Evolutionary conservation across 2,797 vertebrate species (phyloP).

Genomic region (Gymnodraco acuticeps): DNA sequence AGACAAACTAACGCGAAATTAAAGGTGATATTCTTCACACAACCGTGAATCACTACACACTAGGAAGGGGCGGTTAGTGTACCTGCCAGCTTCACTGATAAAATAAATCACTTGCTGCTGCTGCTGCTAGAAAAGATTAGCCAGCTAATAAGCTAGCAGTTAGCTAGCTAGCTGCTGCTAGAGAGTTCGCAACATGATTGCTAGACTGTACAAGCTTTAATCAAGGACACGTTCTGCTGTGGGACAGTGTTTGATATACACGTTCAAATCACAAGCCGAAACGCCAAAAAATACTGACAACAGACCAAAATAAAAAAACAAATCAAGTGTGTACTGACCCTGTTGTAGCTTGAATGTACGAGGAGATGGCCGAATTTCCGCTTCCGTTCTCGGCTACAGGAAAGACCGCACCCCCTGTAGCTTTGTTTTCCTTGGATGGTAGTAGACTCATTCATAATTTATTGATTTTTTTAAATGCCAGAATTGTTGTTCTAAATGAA

Average conservation of each 20-base stretch:
- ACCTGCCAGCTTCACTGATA: conserved; percentile 47
- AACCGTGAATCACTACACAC: conserved; percentile 26
- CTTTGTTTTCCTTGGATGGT: conserved; percentile 66
- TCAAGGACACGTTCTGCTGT: conserved; percentile 48
- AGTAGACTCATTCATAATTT: conserved; percentile 59
- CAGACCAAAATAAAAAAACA: conserved; percentile 51
- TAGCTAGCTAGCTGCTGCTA: conserved; percentile 70
- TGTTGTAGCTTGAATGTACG: conserved; percentile 81
- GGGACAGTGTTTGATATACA: conserved; percentile 20
- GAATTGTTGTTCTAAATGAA: conserved; percentile 2
- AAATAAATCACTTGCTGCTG: conserved; percentile 67
- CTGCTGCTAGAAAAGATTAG: conserved; percentile 53
- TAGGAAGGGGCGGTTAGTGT: conserved; percentile 26
- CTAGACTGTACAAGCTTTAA: conserved; percentile 26
- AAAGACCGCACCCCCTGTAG: conserved; percentile 83
- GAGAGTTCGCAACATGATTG: conserved; percentile 62
- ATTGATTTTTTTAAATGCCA: background rate
- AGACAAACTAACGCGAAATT: conserved; percentile 16
- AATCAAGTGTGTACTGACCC: conserved; percentile 85
- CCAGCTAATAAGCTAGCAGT: conserved; percentile 55
- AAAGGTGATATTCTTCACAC: background rate
- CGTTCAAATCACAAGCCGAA: conserved; percentile 26
- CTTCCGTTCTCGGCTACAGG: conserved; percentile 83
- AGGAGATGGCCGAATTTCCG: conserved; percentile 91
- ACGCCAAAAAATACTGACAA: conserved; percentile 41